Conservation (phyloP, 2,888 invertebrate genomes). For the Zelleria hepariella region DNA sequence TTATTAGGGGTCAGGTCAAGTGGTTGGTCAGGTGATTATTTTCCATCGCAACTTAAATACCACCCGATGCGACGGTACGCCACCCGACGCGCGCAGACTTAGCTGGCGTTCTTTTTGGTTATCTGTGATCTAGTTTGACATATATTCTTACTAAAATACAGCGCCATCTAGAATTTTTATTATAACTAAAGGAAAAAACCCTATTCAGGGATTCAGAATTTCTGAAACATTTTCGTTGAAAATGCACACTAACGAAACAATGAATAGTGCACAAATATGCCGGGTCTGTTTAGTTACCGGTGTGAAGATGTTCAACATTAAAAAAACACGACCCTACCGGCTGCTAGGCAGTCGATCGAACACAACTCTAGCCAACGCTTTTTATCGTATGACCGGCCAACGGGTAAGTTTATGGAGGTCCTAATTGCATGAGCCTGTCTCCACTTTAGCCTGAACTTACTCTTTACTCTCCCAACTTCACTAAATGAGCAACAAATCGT, state of each 20-base stretch:
- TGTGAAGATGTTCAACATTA: conserved; percentile 22
- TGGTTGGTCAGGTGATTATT: too few relatives aligned
- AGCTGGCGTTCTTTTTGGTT: too few relatives aligned
- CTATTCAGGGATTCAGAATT: too few relatives aligned
- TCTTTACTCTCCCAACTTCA: neutral
- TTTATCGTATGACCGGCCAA: conserved; percentile 18
- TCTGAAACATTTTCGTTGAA: neutral
- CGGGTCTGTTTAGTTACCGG: conserved; percentile 22
- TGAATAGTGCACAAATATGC: conserved; percentile 17
- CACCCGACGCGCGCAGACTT: too few relatives aligned
- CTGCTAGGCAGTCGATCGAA: neutral
- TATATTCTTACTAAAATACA: too few relatives aligned
- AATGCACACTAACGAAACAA: neutral
- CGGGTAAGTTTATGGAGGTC: conserved; percentile 16
- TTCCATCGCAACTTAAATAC: too few relatives aligned
- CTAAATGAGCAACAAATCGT: neutral
- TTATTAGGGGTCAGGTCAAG: too few relatives aligned
- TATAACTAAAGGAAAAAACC: too few relatives aligned
- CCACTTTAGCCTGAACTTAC: too few relatives aligned
- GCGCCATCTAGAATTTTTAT: too few relatives aligned
- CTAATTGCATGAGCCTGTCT: neutral
- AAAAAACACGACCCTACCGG: conserved; percentile 2
- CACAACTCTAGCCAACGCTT: conserved; percentile 16
- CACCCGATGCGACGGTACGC: too few relatives aligned
- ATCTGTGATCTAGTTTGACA: too few relatives aligned